phyloP scores from a whole-genome alignment of 2,888 invertebrate genomes.

The Odontothrips loti region DNA sequence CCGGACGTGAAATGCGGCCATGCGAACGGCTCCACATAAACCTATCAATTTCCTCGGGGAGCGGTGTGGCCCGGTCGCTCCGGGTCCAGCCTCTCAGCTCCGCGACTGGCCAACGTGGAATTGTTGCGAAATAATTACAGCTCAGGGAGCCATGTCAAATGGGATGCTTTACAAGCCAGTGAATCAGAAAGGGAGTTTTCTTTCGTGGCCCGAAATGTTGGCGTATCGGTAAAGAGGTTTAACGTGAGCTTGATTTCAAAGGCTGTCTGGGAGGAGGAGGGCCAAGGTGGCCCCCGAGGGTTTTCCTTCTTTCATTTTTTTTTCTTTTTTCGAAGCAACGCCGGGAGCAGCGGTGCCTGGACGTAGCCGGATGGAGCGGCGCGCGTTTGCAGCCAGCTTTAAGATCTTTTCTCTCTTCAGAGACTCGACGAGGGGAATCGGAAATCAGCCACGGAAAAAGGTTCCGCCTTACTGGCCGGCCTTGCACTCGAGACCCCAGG shows the following conservation, averaged over 20 bases:
- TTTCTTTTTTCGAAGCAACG: not conserved
- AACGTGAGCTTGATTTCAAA: slow-evolving; percentile 22
- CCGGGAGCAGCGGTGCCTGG: too few species aligned
- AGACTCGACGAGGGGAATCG: too few species aligned
- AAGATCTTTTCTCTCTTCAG: too few species aligned
- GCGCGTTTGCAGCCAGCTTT: too few species aligned
- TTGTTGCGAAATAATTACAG: slow-evolving; percentile 18
- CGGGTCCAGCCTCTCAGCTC: not conserved
- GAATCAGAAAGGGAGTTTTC: slow-evolving; percentile 5
- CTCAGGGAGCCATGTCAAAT: slow-evolving; percentile 15
- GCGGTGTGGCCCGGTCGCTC: not conserved
- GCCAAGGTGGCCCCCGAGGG: not conserved
- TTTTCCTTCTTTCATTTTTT: not conserved
- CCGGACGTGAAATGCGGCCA: not conserved
- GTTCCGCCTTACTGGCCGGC: too few species aligned
- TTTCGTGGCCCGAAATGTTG: not conserved
- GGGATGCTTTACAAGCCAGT: slow-evolving; percentile 11
- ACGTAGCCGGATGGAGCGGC: too few species aligned
- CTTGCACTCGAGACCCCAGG: too few species aligned
- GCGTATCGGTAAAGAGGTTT: slow-evolving; percentile 2
- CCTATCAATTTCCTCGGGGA: not conserved
- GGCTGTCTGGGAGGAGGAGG: not conserved
- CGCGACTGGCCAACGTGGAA: not conserved
- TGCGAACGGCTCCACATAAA: not conserved
- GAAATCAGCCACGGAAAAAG: too few species aligned